Conservation (phyloP, 2,113 vertebrate genomes). For the Choloepus hoffmanni region DNA sequence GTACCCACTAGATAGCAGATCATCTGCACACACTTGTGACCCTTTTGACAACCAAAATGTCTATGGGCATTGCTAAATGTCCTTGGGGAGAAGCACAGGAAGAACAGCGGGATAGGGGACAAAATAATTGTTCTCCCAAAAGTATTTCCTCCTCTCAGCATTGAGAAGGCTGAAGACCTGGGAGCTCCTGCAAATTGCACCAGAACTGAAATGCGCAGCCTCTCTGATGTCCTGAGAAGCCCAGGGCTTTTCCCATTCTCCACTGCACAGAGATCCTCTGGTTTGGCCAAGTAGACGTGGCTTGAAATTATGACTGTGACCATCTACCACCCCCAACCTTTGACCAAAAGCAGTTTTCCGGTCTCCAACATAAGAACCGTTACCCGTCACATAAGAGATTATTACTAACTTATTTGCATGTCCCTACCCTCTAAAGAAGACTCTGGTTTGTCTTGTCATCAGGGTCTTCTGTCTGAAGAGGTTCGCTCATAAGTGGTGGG, state of each 20-base stretch:
- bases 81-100: neutral
- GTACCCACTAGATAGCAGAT: neutral
- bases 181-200: neutral
- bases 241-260: neutral
- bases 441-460: neutral
- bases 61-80: neutral
- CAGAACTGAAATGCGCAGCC: neutral
- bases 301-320: too few species aligned
- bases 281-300: neutral
- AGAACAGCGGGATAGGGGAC: neutral
- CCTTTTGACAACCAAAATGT: neutral
- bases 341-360: neutral
- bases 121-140: neutral
- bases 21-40: too few species aligned
- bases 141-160: neutral
- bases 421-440: neutral
- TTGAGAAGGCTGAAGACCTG: neutral
- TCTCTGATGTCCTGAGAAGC: neutral
- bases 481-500: neutral
- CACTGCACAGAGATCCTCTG: neutral
- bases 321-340: neutral
- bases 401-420: neutral
- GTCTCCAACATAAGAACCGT: neutral
- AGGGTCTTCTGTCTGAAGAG: neutral
- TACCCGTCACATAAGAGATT: neutral